These are phyloP conservation scores for Pelochelys cantorii DNA, from an alignment of 2,797 vertebrate genomes.

Conservation along the genomic window DNA sequence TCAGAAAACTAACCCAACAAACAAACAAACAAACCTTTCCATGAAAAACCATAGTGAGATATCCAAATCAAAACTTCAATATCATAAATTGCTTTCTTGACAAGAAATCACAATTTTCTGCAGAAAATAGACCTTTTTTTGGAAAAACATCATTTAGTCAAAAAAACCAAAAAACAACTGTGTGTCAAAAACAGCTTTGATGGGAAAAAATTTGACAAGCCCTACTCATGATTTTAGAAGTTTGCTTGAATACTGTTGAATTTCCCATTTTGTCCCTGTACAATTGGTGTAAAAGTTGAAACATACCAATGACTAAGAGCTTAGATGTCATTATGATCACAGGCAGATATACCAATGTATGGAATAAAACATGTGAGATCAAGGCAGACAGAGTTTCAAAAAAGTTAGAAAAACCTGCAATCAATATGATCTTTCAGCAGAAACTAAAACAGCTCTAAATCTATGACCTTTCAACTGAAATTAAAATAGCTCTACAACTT, in stretches of 20 bases:
- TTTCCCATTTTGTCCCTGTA: background rate
- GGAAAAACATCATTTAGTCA: background rate
- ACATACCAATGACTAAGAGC: background rate
- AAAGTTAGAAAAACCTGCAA: background rate
- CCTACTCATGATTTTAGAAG: background rate
- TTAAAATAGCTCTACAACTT: background rate
- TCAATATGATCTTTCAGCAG: constrained; percentile 5
- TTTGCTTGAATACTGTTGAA: accelerated
- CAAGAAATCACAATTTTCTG: background rate
- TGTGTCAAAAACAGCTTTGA: background rate
- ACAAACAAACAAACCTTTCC: background rate
- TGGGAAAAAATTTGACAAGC: background rate
- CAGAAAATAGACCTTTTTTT: background rate
- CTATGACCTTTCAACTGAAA: background rate
- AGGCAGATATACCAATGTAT: background rate
- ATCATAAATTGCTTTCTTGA: background rate
- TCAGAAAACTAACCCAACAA: background rate
- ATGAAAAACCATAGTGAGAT: background rate
- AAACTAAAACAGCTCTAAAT: background rate
- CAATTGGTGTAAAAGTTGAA: background rate
- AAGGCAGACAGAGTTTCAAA: background rate
- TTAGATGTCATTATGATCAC: background rate
- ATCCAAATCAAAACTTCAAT: background rate
- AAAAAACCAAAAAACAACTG: background rate
- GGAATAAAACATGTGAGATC: background rate